These are phyloP conservation scores for Pan troglodytes DNA, from an alignment of 2,113 vertebrate genomes.

Conservation along the genomic window NHGRI_mPanTro3-v2.1_pri NC_072409.2:44219501-44220000, in stretches of 20 bases:
- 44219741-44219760: not conserved
- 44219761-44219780: not conserved
- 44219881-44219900: not conserved
- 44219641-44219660: not conserved
- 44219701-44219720: not conserved
- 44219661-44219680: not conserved
- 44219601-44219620: not conserved
- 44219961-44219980: not conserved
- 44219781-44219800: not conserved
- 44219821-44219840: not conserved
- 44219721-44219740: not conserved
- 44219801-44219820: not conserved
- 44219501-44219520: not conserved
- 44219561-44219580: not conserved
- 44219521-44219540: not conserved
- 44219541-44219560: not conserved
- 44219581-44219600: not conserved
- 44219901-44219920: not conserved
- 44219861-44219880: not conserved
- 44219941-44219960: not conserved
- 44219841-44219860: not conserved
- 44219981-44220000: not conserved
- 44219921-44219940: not conserved
- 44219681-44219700: not conserved
- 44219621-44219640: not conserved